Percentiles rank a stretch among this genome's conserved stretches.
Conservation (phyloP, 2,888 invertebrate genomes). For the Halictus quadricinctus region DNA sequence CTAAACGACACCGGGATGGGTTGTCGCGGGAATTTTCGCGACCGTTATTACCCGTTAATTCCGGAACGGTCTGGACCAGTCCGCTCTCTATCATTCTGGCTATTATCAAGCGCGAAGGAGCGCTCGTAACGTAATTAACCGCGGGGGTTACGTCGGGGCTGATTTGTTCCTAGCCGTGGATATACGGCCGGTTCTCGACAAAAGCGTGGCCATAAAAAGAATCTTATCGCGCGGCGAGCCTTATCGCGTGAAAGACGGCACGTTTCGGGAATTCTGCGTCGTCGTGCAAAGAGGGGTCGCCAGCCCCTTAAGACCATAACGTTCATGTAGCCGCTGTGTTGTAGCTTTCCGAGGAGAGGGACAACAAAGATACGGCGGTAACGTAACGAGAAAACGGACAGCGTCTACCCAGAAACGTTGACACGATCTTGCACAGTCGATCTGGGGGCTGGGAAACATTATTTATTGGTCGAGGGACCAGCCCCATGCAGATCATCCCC, state of each 20-base stretch:
- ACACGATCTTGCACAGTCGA: slow-evolving; percentile 8
- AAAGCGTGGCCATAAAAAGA: slow-evolving; percentile 62
- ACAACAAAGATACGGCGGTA: slow-evolving; percentile 53
- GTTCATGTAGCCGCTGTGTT: slow-evolving; percentile 60
- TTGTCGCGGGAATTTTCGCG: not conserved
- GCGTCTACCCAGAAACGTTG: slow-evolving; percentile 25
- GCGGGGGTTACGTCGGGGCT: slow-evolving; percentile 18
- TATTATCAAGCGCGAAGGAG: slow-evolving; percentile 20
- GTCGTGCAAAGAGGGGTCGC: slow-evolving; percentile 49
- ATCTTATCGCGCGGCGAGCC: slow-evolving; percentile 64
- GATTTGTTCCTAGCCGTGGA: slow-evolving; percentile 60
- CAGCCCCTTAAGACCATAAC: slow-evolving; percentile 69
- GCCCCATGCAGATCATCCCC: slow-evolving; percentile 69
- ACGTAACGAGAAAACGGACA: slow-evolving; percentile 64
- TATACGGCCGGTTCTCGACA: slow-evolving; percentile 57
- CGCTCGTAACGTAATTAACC: slow-evolving; percentile 49
- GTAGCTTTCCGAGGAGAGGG: slow-evolving; percentile 44
- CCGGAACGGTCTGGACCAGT: not conserved
- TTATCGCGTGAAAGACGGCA: slow-evolving; percentile 69
- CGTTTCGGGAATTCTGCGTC: slow-evolving; percentile 65
- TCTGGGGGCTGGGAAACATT: slow-evolving; percentile 27
- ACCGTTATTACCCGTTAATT: slow-evolving; percentile 15
- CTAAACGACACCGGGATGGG: not conserved
- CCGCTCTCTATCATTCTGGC: slow-evolving; percentile 8
- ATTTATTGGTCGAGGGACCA: slow-evolving; percentile 67